Conservation (phyloP, 2,888 invertebrate genomes). For the Ptychoptera albimana region DNA sequence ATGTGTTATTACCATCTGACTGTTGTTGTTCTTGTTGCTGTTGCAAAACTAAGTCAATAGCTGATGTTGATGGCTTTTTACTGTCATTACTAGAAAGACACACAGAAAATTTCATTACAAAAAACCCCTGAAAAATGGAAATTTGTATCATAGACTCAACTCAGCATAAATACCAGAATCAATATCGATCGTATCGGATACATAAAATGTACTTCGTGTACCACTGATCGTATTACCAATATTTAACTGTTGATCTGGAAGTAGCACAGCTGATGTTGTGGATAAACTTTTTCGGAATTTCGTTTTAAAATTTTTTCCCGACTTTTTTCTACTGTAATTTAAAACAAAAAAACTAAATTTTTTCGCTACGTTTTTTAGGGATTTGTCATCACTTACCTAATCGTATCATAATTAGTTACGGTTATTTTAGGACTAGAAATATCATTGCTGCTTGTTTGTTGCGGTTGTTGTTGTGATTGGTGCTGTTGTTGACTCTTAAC, state of each 20-base stretch:
- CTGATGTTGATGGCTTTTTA: not conserved
- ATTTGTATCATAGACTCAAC: conserved; percentile 9
- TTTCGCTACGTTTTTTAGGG: conserved; percentile 19
- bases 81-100: not conserved
- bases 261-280: not conserved
- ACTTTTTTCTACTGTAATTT: conserved; percentile 27
- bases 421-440: conserved; percentile 16
- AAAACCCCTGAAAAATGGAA: not conserved
- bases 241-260: conserved; percentile 24
- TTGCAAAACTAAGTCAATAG: not conserved
- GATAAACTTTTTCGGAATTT: conserved; percentile 39
- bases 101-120: not conserved
- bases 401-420: too few relatives aligned
- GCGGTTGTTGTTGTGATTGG: conserved; percentile 13
- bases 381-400: conserved; percentile 25
- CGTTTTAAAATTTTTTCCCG: conserved; percentile 39
- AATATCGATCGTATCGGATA: conserved; percentile 48
- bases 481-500: conserved; percentile 13
- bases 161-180: conserved; percentile 41
- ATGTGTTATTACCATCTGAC: not conserved
- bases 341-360: too few relatives aligned
- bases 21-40: not conserved
- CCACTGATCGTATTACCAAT: conserved; percentile 37
- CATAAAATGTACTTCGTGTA: conserved; percentile 54
- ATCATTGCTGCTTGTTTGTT: conserved; percentile 6